Evolutionary conservation across 1,140 invertebrate species (phyloP).

Genomic region (Drosophila bipectinata): DNA sequence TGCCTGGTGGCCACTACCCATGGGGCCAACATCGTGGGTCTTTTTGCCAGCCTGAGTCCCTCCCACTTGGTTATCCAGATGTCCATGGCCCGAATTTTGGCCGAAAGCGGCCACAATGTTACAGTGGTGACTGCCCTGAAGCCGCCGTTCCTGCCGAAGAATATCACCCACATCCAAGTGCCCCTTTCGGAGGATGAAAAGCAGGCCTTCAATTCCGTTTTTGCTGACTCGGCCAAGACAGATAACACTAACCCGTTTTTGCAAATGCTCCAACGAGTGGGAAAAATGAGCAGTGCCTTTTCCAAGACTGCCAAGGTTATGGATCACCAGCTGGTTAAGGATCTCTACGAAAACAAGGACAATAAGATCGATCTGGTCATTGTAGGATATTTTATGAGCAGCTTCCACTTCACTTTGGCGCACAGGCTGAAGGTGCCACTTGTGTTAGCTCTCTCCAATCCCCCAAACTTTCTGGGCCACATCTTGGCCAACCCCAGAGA

Average conservation of each 20-base stretch:
- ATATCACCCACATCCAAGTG: not conserved
- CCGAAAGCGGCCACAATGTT: not conserved
- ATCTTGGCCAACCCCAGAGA: not conserved
- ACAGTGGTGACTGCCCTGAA: not conserved
- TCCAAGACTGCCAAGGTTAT: not conserved
- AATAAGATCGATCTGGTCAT: not conserved
- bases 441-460: not conserved
- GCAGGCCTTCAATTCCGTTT: not conserved
- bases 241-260: not conserved
- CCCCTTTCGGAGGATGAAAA: not conserved
- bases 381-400: not conserved
- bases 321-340: not conserved
- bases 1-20: not conserved
- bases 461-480: not conserved
- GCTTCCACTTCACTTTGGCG: not conserved
- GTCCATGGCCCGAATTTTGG: slow-evolving; percentile 1
- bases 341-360: slow-evolving; percentile 1
- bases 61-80: not conserved
- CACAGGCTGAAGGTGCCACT: not conserved
- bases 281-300: not conserved
- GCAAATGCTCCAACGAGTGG: not conserved
- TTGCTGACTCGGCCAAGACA: not conserved
- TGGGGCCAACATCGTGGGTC: not conserved
- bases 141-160: slow-evolving; percentile 1
- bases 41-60: not conserved